Evolutionary conservation across 2,113 vertebrate species (phyloP).

Genomic region (Prionailurus viverrinus): DNA sequence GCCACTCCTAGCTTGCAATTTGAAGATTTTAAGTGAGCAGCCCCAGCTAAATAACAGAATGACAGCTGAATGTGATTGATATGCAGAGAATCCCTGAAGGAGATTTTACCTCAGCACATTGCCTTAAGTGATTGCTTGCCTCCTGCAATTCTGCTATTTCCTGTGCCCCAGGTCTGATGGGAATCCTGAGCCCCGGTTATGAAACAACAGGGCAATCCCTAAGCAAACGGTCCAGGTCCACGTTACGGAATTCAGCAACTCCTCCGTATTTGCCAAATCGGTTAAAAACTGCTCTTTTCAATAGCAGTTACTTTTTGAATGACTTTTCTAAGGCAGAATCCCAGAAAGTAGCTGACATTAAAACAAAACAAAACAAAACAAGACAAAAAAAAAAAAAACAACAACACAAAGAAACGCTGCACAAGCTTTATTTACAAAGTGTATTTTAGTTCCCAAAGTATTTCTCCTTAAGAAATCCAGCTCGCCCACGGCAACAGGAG

Average conservation of each 20-base stretch:
- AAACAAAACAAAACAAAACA: neutral
- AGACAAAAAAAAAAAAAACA: neutral
- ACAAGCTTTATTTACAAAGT: neutral
- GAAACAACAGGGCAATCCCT: neutral
- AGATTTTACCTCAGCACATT: neutral
- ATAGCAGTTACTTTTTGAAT: neutral
- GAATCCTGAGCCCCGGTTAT: neutral
- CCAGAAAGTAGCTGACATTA: neutral
- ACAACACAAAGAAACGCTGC: too few relatives aligned
- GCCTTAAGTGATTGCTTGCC: neutral
- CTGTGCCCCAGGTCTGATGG: neutral
- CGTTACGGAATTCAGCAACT: neutral
- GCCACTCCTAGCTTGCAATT: neutral
- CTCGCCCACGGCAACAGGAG: neutral
- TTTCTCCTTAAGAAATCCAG: constrained; percentile 35
- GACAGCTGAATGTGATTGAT: neutral
- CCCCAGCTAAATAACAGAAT: neutral
- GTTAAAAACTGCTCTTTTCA: neutral
- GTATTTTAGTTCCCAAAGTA: neutral
- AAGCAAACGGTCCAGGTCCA: neutral
- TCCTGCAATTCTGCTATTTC: neutral
- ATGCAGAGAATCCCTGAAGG: neutral
- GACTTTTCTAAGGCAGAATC: neutral
- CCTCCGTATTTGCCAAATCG: neutral
- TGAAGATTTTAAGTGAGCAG: neutral